Conservation (phyloP, 1,140 invertebrate species). For the Babylonia areolata region DNA sequence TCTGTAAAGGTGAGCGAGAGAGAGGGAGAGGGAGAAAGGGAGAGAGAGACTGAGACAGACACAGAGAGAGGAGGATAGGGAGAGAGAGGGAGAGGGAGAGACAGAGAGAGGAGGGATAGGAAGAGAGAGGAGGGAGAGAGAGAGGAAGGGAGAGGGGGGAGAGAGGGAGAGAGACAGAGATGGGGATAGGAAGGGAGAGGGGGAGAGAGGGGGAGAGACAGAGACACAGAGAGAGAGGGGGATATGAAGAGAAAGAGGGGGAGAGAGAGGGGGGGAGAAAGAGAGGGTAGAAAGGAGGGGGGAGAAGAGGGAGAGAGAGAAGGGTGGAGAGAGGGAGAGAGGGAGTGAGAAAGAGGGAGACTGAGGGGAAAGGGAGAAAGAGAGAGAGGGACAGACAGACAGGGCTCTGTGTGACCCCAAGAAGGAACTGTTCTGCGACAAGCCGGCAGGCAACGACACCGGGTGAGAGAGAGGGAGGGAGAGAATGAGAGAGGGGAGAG, state of each 20-base stretch:
- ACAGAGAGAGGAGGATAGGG: background rate
- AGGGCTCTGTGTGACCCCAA: slow-evolving; percentile 60
- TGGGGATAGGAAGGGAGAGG: slow-evolving; percentile 22
- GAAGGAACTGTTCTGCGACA: slow-evolving; percentile 64
- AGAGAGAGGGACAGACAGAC: too few relatives aligned
- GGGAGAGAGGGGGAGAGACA: slow-evolving; percentile 17
- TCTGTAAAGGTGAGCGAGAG: slow-evolving; percentile 61
- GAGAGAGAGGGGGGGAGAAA: background rate
- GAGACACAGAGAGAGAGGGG: background rate
- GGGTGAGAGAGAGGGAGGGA: slow-evolving; percentile 60
- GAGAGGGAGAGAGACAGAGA: slow-evolving; percentile 29
- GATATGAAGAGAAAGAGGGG: too few relatives aligned
- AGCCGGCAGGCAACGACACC: slow-evolving; percentile 27
- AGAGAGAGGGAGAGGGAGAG: background rate
- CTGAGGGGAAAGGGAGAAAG: too few relatives aligned
- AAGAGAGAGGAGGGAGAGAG: background rate
- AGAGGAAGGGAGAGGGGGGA: background rate
- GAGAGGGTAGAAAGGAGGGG: background rate
- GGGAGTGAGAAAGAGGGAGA: too few relatives aligned
- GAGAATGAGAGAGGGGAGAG: background rate
- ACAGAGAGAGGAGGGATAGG: background rate
- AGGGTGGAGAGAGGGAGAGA: too few relatives aligned
- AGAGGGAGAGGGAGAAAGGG: background rate
- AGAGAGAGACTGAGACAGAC: background rate
- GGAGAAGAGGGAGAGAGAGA: slow-evolving; percentile 2